phyloP scores from a whole-genome alignment of 2,797 vertebrate species.

The Chromis chromis region DNA sequence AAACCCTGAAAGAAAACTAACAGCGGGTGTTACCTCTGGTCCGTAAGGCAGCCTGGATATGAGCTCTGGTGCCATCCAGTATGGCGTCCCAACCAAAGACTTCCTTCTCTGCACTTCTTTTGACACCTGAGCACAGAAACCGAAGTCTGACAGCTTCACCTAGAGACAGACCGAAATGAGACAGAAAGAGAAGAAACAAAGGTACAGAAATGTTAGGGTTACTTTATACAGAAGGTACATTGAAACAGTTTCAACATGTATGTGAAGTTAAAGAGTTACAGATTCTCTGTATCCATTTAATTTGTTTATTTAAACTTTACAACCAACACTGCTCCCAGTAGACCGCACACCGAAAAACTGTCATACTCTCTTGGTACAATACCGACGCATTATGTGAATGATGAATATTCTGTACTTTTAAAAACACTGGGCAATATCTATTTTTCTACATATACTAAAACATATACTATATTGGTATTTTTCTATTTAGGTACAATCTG shows the following conservation, averaged over 20 bases:
- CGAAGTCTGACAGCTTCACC: constrained; percentile 98
- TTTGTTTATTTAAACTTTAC: too few relatives aligned
- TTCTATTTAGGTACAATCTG: too few relatives aligned
- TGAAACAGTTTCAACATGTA: too few relatives aligned
- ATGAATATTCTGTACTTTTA: too few relatives aligned
- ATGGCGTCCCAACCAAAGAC: constrained; percentile 94
- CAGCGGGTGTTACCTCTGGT: constrained; percentile 85
- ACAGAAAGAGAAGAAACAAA: background rate
- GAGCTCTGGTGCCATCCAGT: constrained; percentile 98
- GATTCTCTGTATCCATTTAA: background rate
- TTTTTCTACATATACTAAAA: too few relatives aligned
- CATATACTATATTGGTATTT: too few relatives aligned
- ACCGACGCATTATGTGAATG: too few relatives aligned
- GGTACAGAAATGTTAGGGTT: background rate
- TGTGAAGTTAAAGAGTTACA: background rate
- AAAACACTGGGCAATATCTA: too few relatives aligned
- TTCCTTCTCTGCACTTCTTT: constrained; percentile 95
- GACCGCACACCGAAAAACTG: too few relatives aligned
- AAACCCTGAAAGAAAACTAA: too few relatives aligned
- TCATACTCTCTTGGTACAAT: too few relatives aligned
- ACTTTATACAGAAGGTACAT: background rate
- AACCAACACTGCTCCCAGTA: too few relatives aligned
- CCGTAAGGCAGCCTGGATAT: constrained; percentile 96
- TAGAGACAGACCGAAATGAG: constrained; percentile 50
- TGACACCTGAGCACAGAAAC: constrained; percentile 97